A percentile compares a stretch with the other conserved stretches of the same genome.
These are phyloP conservation scores for Physella acuta DNA, from an alignment of 1,140 invertebrate species.

Conservation along the genomic window DNA sequence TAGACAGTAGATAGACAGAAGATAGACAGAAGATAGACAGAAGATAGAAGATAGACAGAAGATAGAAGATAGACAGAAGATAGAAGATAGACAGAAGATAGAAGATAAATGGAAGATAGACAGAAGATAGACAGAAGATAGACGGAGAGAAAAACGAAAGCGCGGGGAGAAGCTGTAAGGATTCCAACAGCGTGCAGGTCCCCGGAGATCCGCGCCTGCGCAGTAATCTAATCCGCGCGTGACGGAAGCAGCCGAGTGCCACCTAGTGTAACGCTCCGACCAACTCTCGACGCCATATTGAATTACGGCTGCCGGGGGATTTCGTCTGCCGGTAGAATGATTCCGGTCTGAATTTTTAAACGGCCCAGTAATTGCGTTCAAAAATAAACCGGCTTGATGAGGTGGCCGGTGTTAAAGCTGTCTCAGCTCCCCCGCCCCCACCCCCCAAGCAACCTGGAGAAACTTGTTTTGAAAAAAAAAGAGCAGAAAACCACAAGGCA, in stretches of 20 bases:
- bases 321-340: conserved; percentile 12
- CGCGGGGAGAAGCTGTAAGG: not conserved
- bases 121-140: not conserved
- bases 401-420: conserved; percentile 5
- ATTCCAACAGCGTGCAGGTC: conserved; percentile 2
- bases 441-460: too few relatives aligned
- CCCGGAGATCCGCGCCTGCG: conserved; percentile 3
- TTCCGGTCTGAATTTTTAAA: conserved; percentile 18
- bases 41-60: not conserved
- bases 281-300: conserved; percentile 16
- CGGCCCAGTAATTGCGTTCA: conserved; percentile 16
- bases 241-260: conserved; percentile 8
- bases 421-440: too few relatives aligned
- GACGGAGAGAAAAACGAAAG: not conserved
- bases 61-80: too few relatives aligned
- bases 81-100: not conserved
- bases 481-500: not conserved
- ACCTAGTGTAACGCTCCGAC: conserved; percentile 5
- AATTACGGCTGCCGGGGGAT: conserved; percentile 15
- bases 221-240: conserved; percentile 18
- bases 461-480: too few relatives aligned
- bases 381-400: conserved; percentile 16
- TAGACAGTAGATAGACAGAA: not conserved
- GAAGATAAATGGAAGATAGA: not conserved
- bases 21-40: not conserved